These are phyloP conservation scores for Anagyrus pseudococci DNA, from an alignment of 2,888 invertebrate genomes.

Conservation along the genomic window DNA sequence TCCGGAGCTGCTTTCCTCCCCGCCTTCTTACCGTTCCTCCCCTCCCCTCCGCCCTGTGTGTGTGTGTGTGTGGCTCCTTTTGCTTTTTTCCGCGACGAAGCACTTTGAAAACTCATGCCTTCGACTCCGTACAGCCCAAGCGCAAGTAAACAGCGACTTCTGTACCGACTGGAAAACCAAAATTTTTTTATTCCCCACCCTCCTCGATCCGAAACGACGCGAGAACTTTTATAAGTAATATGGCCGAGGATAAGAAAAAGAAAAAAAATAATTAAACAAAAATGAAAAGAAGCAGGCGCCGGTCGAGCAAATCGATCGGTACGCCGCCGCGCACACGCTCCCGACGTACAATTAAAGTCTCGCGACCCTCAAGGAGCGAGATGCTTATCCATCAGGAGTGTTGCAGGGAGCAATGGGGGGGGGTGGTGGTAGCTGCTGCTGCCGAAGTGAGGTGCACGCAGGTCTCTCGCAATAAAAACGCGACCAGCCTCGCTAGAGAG, in stretches of 20 bases:
- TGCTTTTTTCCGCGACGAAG: too few relatives aligned
- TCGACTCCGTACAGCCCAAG: not conserved
- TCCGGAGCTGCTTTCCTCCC: not conserved
- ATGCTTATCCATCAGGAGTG: too few relatives aligned
- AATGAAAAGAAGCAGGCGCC: slow-evolving; percentile 4
- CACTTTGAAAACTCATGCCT: not conserved
- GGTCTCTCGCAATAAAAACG: slow-evolving; percentile 8
- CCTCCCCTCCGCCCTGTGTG: too few relatives aligned
- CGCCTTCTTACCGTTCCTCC: not conserved
- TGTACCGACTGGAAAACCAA: not conserved
- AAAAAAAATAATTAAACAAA: not conserved
- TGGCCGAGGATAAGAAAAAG: not conserved
- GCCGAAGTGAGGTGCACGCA: slow-evolving; percentile 4
- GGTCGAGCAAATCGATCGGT: slow-evolving; percentile 56
- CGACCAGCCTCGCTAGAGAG: not conserved
- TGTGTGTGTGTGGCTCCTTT: too few relatives aligned
- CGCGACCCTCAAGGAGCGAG: slow-evolving; percentile 40
- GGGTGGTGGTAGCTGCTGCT: slow-evolving; percentile 37
- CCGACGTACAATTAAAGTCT: slow-evolving; percentile 52
- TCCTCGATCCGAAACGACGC: not conserved
- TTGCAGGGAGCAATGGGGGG: too few relatives aligned
- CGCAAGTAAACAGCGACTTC: not conserved
- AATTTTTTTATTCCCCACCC: not conserved
- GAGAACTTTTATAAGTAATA: not conserved
- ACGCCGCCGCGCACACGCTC: not conserved